These are phyloP conservation scores for Ophioninae sp. DNA, from an alignment of 2,888 invertebrate species.

Conservation along the genomic window DNA sequence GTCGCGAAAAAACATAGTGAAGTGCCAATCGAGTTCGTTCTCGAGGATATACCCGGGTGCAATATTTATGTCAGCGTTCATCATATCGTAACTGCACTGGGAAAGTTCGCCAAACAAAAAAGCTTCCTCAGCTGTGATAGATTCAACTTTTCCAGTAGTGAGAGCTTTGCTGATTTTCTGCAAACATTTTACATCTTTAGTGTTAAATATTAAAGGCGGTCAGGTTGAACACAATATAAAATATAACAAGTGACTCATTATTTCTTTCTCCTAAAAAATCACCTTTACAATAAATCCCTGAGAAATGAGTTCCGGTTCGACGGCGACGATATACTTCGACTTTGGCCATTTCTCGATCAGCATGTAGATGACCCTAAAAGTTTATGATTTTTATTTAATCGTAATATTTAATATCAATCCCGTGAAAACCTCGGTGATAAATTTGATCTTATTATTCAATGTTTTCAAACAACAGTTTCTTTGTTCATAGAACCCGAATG, in stretches of 20 bases:
- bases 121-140: conserved; percentile 83
- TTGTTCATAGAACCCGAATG: no score
- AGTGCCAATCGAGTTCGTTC: conserved; percentile 82
- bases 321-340: conserved; percentile 85
- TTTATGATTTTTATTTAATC: not conserved
- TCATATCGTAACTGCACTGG: conserved; percentile 83
- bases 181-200: conserved; percentile 1
- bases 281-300: conserved; percentile 83
- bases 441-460: not conserved
- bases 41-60: conserved; percentile 83
- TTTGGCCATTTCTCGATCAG: conserved; percentile 83
- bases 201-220: not conserved
- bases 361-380: conserved; percentile 81
- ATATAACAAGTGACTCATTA: not conserved
- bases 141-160: conserved; percentile 83
- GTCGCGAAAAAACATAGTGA: conserved; percentile 82
- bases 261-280: conserved; percentile 15
- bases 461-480: not conserved
- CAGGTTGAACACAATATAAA: not conserved
- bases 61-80: conserved; percentile 84
- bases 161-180: conserved; percentile 82
- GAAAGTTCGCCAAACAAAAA: conserved; percentile 83
- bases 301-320: conserved; percentile 84
- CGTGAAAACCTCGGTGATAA: not conserved
- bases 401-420: not conserved